Conservation (phyloP, 1,140 invertebrate species). For the Manduca sexta region DNA sequence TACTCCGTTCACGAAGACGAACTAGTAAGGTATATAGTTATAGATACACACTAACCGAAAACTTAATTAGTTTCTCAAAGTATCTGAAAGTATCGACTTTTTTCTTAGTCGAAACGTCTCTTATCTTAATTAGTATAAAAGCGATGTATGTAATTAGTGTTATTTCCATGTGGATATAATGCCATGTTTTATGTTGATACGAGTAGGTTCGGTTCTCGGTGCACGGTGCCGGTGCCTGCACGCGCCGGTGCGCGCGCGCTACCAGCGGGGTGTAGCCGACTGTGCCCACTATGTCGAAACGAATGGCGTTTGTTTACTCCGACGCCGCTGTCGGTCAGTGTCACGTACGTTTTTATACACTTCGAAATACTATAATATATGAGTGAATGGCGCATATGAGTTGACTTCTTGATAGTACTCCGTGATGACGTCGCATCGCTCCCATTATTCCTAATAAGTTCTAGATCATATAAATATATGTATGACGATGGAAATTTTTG, state of each 20-base stretch:
- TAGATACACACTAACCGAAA: too few relatives aligned
- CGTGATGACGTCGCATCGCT: constrained; percentile 17
- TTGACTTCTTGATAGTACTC: background rate
- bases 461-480: constrained; percentile 73
- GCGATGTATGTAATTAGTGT: constrained; percentile 52
- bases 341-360: constrained; percentile 15
- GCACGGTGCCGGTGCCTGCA: too few relatives aligned
- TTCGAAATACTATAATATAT: constrained; percentile 1
- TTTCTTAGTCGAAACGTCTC: constrained; percentile 30
- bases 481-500: constrained; percentile 23
- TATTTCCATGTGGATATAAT: constrained; percentile 43
- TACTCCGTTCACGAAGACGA: too few relatives aligned
- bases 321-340: constrained; percentile 15
- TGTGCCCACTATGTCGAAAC: too few relatives aligned
- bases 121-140: constrained; percentile 43
- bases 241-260: too few relatives aligned
- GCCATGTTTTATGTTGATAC: constrained; percentile 42
- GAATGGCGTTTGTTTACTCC: too few relatives aligned
- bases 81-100: constrained; percentile 15
- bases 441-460: constrained; percentile 56
- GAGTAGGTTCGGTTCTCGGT: too few relatives aligned
- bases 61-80: background rate
- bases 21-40: too few relatives aligned
- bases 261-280: too few relatives aligned
- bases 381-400: too few relatives aligned